Evolutionary conservation across 2,888 invertebrate species (phyloP), one percentile per base, ranked within the genome.

Genomic region (Eledone cirrhosa): DNA sequence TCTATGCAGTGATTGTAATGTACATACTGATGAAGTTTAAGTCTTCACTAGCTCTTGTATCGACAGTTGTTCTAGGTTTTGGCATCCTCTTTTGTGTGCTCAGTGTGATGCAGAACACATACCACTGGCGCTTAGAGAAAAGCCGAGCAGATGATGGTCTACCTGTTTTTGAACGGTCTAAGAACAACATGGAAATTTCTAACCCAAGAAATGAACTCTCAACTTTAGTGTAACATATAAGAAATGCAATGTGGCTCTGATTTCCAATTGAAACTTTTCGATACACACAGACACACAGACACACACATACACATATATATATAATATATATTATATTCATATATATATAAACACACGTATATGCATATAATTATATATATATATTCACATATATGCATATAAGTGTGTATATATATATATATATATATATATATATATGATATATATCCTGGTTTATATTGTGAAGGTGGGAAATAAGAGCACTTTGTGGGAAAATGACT

Each of bases 61-160:
- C 96, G 24, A 96, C 96, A 85, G 94, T 95, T 2, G 94, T 97
- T 88, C 95, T 97, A 82, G 96, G 96, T n/a, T 93, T 96, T 27
- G 97, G 97, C 2, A 95, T 97, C 81, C 93, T 97, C 67, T 97
- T 97, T 92, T 96, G 97, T 90, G 95, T 97, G 84, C 95, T 95
- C 87, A 96, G 97, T 31, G 95, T 97, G 94, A 95, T 97, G 27
- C 97, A 97, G 92, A 97, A 97, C 91, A 96, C 96, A 22, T 97
- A 96, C 91, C 94, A 97, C 77, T 97, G 97, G 97, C 96, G 97
- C 33, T 81, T 86, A 79, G 90, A 90, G 82, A 89, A 89, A 78
- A 85, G 84, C 24, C 85, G 88, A 79, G 90, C 90, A 7, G 84
- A 87, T 53, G 84, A 86, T 41, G 87, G 89, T 67, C 84, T 87